A percentile compares a stretch with the other conserved stretches of the same genome.
Evolutionary conservation across 2,113 vertebrate species (phyloP).

Genomic region (Astatoreochromis straeleni): DNA sequence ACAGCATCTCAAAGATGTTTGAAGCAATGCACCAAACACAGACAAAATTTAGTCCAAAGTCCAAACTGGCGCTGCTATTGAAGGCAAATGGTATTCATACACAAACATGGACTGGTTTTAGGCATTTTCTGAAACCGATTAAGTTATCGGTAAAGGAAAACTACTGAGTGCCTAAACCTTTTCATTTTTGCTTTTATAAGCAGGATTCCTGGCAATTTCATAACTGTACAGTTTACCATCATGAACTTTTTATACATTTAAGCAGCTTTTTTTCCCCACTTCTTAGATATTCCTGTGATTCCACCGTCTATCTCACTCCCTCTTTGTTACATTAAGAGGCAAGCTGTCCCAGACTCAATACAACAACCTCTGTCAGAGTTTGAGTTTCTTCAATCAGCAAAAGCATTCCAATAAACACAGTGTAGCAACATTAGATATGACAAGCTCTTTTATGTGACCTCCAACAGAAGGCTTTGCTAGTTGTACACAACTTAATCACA

Average conservation of each 20-base stretch:
- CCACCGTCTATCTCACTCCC: neutral
- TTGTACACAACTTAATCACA: slow-evolving; percentile 24
- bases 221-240: neutral
- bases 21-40: neutral
- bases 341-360: neutral
- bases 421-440: neutral
- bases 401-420: neutral
- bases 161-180: neutral
- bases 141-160: neutral
- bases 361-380: neutral
- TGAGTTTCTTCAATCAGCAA: neutral
- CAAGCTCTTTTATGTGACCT: neutral
- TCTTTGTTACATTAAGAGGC: neutral
- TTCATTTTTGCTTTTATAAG: neutral
- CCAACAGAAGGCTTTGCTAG: slow-evolving; percentile 7
- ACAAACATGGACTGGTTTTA: neutral
- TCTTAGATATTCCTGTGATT: neutral
- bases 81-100: neutral
- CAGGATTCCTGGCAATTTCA: neutral
- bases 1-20: neutral
- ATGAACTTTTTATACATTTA: neutral
- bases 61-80: neutral
- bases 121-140: neutral
- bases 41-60: neutral
- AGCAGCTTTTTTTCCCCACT: neutral